Conservation (phyloP, 2,113 vertebrate genomes). For the Chitala chitala region DNA sequence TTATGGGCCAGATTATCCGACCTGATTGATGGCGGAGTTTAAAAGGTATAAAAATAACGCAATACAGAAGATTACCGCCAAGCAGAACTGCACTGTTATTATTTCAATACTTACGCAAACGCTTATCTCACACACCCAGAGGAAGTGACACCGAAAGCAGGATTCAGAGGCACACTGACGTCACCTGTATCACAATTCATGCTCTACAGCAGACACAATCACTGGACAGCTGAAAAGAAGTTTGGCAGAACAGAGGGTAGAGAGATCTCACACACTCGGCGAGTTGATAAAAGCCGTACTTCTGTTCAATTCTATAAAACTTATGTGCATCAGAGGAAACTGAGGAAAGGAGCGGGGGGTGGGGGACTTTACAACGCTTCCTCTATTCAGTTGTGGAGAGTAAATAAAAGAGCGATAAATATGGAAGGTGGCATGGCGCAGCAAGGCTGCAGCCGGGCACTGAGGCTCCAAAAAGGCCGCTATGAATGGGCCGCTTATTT, state of each 20-base stretch:
- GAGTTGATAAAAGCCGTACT: too few species aligned
- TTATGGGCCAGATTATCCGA: constrained; percentile 18
- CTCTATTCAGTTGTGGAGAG: too few species aligned
- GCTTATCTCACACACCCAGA: neutral
- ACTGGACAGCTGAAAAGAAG: neutral
- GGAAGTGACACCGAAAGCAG: neutral
- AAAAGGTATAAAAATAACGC: neutral
- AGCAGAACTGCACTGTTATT: neutral
- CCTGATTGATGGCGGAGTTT: neutral
- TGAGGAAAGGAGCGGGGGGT: too few species aligned
- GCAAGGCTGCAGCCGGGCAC: constrained; percentile 17
- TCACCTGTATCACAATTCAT: too few species aligned
- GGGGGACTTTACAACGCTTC: too few species aligned
- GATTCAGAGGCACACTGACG: too few species aligned
- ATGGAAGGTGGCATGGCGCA: neutral
- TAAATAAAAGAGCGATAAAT: constrained; percentile 29
- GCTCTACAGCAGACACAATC: neutral
- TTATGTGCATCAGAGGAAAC: constrained; percentile 26
- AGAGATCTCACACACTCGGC: too few species aligned
- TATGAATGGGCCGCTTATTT: constrained; percentile 15
- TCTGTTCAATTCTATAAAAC: neutral
- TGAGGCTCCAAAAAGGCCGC: neutral
- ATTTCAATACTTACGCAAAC: neutral
- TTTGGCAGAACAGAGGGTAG: too few species aligned
- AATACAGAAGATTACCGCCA: neutral